Evolutionary conservation across 2,113 vertebrate genomes (phyloP).

Genomic region (Oreochromis aureus): DNA sequence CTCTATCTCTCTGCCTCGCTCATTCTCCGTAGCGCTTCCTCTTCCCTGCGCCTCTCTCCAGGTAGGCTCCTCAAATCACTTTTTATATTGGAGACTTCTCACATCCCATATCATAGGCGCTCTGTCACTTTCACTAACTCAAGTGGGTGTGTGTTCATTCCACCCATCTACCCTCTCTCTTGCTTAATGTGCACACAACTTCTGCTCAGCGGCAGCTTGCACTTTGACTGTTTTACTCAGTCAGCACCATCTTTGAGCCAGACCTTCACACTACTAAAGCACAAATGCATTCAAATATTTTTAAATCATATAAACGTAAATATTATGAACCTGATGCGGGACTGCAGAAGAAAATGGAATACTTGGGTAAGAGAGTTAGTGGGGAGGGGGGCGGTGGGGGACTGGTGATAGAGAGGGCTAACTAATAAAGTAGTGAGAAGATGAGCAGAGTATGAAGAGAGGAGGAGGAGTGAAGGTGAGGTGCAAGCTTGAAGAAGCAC

Average conservation of each 20-base stretch:
- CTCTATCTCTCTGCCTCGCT: constrained; percentile 42
- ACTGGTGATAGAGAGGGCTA: constrained; percentile 22
- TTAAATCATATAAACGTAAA: not conserved
- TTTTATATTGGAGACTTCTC: constrained; percentile 49
- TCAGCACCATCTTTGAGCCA: not conserved
- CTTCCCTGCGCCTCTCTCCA: constrained; percentile 35
- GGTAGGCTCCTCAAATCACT: constrained; percentile 37
- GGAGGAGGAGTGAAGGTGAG: constrained; percentile 51
- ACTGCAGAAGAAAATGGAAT: not conserved
- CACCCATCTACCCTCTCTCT: not conserved
- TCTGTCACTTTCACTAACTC: constrained; percentile 61
- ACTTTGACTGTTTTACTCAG: not conserved
- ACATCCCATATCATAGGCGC: constrained; percentile 46
- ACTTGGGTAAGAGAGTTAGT: not conserved
- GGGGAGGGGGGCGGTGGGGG: not conserved
- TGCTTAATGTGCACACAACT: not conserved
- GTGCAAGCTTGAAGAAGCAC: constrained; percentile 54
- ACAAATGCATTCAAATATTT: not conserved
- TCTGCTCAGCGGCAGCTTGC: constrained; percentile 1
- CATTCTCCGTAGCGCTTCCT: constrained; percentile 25
- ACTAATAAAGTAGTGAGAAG: constrained; percentile 53
- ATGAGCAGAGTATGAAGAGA: constrained; percentile 42
- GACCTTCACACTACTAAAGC: not conserved
- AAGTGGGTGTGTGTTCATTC: constrained; percentile 42
- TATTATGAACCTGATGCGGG: not conserved